Percentiles rank a stretch among this genome's conserved stretches.
Evolutionary conservation across 2,113 vertebrate genomes (phyloP).

Genomic region (Zosterops borbonicus): DNA sequence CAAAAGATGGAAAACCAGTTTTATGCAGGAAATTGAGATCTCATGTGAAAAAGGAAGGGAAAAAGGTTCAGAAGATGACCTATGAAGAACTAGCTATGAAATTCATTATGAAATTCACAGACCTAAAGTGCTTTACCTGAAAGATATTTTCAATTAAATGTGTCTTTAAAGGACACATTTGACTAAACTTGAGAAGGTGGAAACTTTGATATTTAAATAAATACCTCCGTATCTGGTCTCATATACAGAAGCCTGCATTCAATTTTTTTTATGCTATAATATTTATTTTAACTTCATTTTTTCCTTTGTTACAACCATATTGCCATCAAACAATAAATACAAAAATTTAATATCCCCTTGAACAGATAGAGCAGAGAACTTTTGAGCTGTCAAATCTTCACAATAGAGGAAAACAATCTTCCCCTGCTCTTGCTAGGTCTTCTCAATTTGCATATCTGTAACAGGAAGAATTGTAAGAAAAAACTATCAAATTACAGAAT

Average conservation of each 20-base stretch:
- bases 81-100: neutral
- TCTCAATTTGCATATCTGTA: slow-evolving; percentile 34
- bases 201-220: neutral
- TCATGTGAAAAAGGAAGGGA: neutral
- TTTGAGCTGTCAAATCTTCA: neutral
- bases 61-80: neutral
- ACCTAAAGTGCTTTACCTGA: neutral
- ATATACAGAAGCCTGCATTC: neutral
- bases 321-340: neutral
- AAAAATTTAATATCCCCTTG: neutral
- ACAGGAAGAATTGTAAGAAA: neutral
- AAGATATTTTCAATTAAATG: neutral
- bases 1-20: neutral
- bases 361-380: neutral
- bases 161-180: neutral
- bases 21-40: neutral
- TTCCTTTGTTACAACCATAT: neutral
- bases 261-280: neutral
- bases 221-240: neutral
- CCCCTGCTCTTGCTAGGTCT: neutral
- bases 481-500: neutral
- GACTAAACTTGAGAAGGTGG: neutral
- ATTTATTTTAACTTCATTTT: neutral
- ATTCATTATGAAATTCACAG: neutral
- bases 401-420: neutral